phyloP scores from a whole-genome alignment of 2,888 invertebrate genomes.

The Calliphora vomitoria region DNA sequence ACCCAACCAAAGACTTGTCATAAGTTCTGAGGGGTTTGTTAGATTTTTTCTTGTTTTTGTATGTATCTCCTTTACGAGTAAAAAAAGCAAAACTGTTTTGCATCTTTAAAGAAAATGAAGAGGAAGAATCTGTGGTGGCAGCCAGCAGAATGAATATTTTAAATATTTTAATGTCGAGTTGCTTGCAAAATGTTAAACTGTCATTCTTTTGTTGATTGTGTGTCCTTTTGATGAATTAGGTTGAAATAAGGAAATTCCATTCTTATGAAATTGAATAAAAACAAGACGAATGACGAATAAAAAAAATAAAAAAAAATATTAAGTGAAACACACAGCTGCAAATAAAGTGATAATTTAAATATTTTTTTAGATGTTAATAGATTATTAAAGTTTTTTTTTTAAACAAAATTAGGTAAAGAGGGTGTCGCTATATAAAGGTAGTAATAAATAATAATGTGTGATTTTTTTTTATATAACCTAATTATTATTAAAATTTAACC shows the following conservation, averaged over 20 bases:
- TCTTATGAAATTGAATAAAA: constrained; percentile 32
- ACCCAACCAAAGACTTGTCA: constrained; percentile 63
- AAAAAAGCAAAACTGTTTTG: constrained; percentile 52
- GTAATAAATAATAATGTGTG: no score
- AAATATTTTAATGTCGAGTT: constrained; percentile 67
- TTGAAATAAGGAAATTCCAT: constrained; percentile 61
- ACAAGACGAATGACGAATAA: neutral
- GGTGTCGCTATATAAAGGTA: no score
- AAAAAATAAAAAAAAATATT: neutral
- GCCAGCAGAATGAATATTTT: constrained; percentile 59
- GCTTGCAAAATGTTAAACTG: constrained; percentile 69
- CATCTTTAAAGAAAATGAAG: constrained; percentile 53
- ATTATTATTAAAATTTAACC: no score
- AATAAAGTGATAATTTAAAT: constrained; percentile 53
- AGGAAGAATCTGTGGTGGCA: constrained; percentile 47
- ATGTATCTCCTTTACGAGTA: neutral
- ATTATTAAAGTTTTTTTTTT: constrained; percentile 5
- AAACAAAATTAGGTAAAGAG: no score
- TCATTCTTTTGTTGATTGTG: constrained; percentile 70
- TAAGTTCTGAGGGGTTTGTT: constrained; percentile 60
- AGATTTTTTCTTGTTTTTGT: neutral
- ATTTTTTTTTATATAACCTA: no score
- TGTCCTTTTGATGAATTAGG: constrained; percentile 73
- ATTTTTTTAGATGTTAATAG: constrained; percentile 28
- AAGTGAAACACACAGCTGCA: constrained; percentile 51